phyloP scores from a whole-genome alignment of 2,888 invertebrate species.

The Cheilosia pagana region DNA sequence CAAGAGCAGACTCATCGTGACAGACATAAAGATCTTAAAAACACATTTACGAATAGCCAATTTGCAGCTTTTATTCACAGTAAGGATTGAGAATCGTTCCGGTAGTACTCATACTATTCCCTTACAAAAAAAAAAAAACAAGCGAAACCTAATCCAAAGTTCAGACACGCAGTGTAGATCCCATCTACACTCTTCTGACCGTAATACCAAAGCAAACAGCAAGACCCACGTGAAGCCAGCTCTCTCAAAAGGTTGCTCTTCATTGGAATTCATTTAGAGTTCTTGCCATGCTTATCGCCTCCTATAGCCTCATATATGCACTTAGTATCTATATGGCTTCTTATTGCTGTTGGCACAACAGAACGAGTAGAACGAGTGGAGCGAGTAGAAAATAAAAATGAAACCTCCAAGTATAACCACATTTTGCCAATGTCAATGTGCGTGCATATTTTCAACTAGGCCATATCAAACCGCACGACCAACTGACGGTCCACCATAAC shows the following conservation, averaged over 20 bases:
- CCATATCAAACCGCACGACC: constrained; percentile 35
- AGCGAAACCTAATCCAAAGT: constrained; percentile 9
- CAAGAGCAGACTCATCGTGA: too few species aligned
- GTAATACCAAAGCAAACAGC: constrained; percentile 35
- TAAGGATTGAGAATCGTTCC: too few species aligned
- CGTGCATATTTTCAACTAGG: constrained; percentile 44
- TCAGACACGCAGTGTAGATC: constrained; percentile 6
- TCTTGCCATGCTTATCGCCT: constrained; percentile 12
- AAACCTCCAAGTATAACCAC: constrained; percentile 45
- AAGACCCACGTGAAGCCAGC: background rate
- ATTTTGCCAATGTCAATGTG: constrained; percentile 54
- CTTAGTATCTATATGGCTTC: constrained; percentile 12
- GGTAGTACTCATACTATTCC: background rate
- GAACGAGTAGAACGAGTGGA: background rate
- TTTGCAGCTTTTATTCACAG: too few species aligned
- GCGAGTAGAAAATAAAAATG: background rate
- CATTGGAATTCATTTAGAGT: constrained; percentile 36
- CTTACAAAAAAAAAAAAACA: background rate
- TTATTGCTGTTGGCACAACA: constrained; percentile 11
- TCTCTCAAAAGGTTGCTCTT: constrained; percentile 32
- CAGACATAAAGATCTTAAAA: too few species aligned
- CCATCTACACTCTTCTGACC: constrained; percentile 6
- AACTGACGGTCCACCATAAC: constrained; percentile 47
- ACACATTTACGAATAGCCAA: too few species aligned
- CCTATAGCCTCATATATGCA: background rate